phyloP scores from a whole-genome alignment of 2,113 vertebrate genomes.

The Mustela lutreola region DNA sequence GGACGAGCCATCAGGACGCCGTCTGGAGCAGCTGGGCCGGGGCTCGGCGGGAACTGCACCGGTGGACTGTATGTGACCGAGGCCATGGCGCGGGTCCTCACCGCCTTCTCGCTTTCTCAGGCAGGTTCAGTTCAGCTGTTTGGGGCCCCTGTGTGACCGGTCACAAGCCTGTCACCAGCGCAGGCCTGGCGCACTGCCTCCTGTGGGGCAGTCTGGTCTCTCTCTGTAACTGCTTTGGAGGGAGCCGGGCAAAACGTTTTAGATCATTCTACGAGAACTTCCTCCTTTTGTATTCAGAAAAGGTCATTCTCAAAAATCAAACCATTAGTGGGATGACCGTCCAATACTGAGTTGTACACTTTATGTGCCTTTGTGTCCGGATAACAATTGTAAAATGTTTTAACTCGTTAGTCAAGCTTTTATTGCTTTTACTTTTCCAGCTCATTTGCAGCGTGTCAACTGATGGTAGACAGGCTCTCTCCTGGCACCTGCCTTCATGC shows the following conservation, averaged over 20 bases:
- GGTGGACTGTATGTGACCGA: background rate
- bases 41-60: background rate
- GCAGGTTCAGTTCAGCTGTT: background rate
- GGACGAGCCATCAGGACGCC: background rate
- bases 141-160: rapidly evolving
- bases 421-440: background rate
- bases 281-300: background rate
- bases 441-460: background rate
- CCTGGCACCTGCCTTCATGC: background rate
- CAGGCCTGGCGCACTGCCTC: background rate
- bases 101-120: background rate
- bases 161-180: background rate
- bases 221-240: background rate
- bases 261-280: background rate
- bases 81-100: background rate
- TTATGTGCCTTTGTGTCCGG: background rate
- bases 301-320: background rate
- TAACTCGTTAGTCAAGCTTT: background rate
- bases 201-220: background rate
- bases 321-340: background rate
- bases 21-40: background rate
- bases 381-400: background rate
- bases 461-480: background rate
- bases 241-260: background rate
- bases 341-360: background rate